phyloP scores from a whole-genome alignment of 2,797 vertebrate species.

The Tangara arthus region DNA sequence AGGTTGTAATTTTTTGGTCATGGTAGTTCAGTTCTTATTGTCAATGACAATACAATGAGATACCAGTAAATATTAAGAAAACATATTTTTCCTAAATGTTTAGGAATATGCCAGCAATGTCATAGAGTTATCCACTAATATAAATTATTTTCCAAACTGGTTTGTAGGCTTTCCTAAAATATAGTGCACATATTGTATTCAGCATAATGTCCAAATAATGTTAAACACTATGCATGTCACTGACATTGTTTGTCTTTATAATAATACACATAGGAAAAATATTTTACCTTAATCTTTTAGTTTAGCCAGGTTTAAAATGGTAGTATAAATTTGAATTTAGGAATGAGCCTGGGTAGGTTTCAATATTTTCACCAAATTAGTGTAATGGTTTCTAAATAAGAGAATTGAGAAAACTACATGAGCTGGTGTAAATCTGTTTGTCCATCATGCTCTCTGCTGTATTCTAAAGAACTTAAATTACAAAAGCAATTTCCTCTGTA shows the following conservation, averaged over 20 bases:
- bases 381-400: background rate
- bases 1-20: background rate
- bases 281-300: background rate
- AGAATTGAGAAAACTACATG: background rate
- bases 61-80: background rate
- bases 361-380: background rate
- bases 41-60: background rate
- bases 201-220: background rate
- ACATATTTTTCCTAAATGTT: background rate
- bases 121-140: background rate
- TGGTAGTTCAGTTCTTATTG: background rate
- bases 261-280: background rate
- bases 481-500: background rate
- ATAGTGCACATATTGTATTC: constrained; percentile 37
- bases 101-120: background rate
- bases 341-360: background rate
- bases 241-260: constrained; percentile 4
- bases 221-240: background rate
- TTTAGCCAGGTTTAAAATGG: background rate
- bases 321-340: background rate
- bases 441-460: background rate
- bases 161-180: background rate
- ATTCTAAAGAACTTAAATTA: background rate
- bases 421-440: background rate
- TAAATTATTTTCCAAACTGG: background rate